A percentile compares a stretch with the other conserved stretches of the same genome.
These are phyloP conservation scores for Cottus gobio DNA, from an alignment of 2,113 vertebrate genomes.

Conservation along the genomic window DNA sequence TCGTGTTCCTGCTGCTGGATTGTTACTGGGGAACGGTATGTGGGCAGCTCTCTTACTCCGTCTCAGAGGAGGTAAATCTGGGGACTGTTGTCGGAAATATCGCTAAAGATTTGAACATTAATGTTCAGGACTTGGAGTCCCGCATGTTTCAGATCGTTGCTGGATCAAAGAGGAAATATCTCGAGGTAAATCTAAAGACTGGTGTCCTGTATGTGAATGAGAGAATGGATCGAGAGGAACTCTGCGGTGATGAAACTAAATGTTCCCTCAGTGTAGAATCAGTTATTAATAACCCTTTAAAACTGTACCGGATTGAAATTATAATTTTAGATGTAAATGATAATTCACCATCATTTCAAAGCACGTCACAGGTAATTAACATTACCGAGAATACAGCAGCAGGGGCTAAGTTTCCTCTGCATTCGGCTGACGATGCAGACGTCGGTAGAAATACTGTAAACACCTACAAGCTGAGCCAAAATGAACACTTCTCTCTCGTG, in stretches of 20 bases:
- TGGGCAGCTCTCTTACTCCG: constrained; percentile 70
- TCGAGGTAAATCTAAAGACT: constrained; percentile 68
- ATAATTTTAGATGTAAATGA: constrained; percentile 74
- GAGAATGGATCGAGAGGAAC: constrained; percentile 67
- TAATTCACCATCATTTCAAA: constrained; percentile 70
- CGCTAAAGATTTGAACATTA: constrained; percentile 66
- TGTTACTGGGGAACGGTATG: constrained; percentile 46
- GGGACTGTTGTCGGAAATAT: constrained; percentile 59
- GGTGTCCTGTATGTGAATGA: constrained; percentile 64
- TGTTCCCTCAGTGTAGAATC: constrained; percentile 24
- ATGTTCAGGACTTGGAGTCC: constrained; percentile 48
- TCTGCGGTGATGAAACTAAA: constrained; percentile 48
- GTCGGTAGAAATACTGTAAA: constrained; percentile 76
- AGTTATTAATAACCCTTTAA: constrained; percentile 70
- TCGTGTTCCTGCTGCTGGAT: constrained; percentile 9
- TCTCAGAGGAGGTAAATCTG: constrained; percentile 72
- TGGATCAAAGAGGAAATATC: constrained; percentile 64
- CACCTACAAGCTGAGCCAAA: constrained; percentile 69
- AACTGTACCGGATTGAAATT: constrained; percentile 72
- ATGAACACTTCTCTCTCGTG: constrained; percentile 70
- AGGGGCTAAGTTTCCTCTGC: constrained; percentile 61
- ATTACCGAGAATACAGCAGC: constrained; percentile 51
- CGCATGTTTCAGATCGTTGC: constrained; percentile 62
- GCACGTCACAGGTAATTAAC: background rate
- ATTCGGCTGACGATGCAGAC: constrained; percentile 70